Evolutionary conservation across 1,140 invertebrate species (phyloP), one percentile per base, ranked within the genome.

Genomic region (Philaenus spumarius): DNA sequence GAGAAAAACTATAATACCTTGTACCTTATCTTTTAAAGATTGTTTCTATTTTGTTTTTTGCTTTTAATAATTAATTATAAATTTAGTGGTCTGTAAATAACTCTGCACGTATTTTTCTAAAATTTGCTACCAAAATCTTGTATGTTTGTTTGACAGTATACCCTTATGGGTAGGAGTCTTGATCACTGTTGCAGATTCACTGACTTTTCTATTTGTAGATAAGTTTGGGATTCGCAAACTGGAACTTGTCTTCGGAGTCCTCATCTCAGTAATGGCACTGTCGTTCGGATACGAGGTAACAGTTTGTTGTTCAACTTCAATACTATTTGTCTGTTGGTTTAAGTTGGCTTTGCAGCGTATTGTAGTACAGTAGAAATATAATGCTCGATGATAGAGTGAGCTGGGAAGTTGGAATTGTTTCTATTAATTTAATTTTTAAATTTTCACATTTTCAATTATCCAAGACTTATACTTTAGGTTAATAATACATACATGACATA

Each of bases 261-360:
- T 96, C 0, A 96, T 96, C 60, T 74, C 80, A 1, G 71, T 89
- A 1, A 96, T 96, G 93, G 92, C 85, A 43, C 65, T 93, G 7
- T 86, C 89, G 2, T 96, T 96, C 75, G 93, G 93, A 26, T 96
- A 92, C 72, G 87, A 95, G 78, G 87, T 89, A 78, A n/a, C n/a
- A n/a, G n/a, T n/a, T n/a, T n/a, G n/a, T n/a, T n/a, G n/a, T n/a
- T n/a, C n/a, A n/a, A n/a, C n/a, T n/a, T n/a, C n/a, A n/a, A n/a
- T n/a, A n/a, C n/a, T n/a, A n/a, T n/a, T n/a, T n/a, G n/a, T n/a
- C n/a, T n/a, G n/a, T n/a, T n/a, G n/a, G n/a, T n/a, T n/a, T n/a
- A n/a, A n/a, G n/a, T n/a, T n/a, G n/a, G n/a, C n/a, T n/a, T n/a
- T n/a, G n/a, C n/a, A n/a, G n/a, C n/a, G n/a, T n/a, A n/a, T n/a